Conservation (phyloP, 2,888 invertebrate species). For the Ophioninae sp. region DNA sequence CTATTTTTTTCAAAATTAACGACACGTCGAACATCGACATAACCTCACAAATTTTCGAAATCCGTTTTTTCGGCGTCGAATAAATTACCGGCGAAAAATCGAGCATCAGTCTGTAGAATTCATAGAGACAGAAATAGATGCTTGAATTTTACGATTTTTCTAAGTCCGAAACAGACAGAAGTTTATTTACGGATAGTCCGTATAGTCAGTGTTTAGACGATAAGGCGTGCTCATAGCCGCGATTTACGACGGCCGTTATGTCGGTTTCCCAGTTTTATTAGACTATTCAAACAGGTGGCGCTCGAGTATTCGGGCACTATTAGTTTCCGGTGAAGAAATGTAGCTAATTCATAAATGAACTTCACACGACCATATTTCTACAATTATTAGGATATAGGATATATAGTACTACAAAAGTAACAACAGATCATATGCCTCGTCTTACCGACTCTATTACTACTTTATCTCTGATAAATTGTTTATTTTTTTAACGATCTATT, state of each 20-base stretch:
- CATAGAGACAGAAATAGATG: no score
- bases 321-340: not conserved
- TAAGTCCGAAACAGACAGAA: not conserved
- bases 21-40: no score
- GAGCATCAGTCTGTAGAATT: no score
- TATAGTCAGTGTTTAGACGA: slow-evolving; percentile 9
- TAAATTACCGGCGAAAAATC: no score
- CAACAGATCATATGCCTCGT: not conserved
- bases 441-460: slow-evolving; percentile 12
- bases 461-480: slow-evolving; percentile 21
- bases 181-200: slow-evolving; percentile 11
- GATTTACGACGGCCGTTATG: slow-evolving; percentile 8
- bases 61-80: no score
- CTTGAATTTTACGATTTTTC: no score
- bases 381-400: not conserved
- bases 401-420: not conserved
- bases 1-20: not conserved
- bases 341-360: slow-evolving; percentile 5
- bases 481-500: not conserved
- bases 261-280: not conserved
- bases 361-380: no score
- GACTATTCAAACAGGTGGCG: not conserved
- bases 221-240: not conserved
- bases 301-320: not conserved
- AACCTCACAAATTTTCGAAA: no score